Evolutionary conservation across 1,140 invertebrate genomes (phyloP), one percentile per base, ranked within the genome.

Genomic region (Heliconius himera): DNA sequence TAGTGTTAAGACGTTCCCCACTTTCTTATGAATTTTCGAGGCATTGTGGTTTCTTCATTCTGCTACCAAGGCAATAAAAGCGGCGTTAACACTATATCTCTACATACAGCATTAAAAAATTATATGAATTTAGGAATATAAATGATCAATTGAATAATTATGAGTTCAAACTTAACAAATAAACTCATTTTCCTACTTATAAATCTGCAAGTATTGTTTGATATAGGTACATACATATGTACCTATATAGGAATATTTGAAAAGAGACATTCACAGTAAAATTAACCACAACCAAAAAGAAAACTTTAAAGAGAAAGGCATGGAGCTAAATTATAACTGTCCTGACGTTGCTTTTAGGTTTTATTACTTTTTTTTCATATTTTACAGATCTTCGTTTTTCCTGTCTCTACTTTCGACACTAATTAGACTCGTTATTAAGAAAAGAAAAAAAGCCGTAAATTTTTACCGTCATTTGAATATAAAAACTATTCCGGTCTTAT

Each of bases 291-390:
- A 66, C 1, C 54, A 60, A 60, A 60, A n/a, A 66, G 26, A 66
- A 26, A 13, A 26, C 13, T 66, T 66, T 4, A 29, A 29, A 66
- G 8, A 29, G 26, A 26, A 66, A 66, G 9, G 60, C n/a, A 66
- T 29, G 60, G 60, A 66, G 26, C 60, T 66, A 66, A 66, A 66
- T 66, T 66, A 26, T 16, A 29, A 66, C 60, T 66, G 60, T 66
- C 60, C 60, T 29, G 60, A 29, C 60, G 60, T 29, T 29, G 60
- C 26, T 66, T 66, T 66, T 66, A 29, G 22, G 60, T 66, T 16
- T 66, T 66, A 26, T 66, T 26, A 66, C 11, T 66, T 66, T 66
- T 46, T 46, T 66, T 66, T 66, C 60, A 66, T 66, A 66, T 66
- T 66, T 66, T 29, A 66, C 22, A 66, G 22, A 66, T 66, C 60